Evolutionary conservation across 2,888 invertebrate genomes (phyloP).

Genomic region (Copidosoma aretas): DNA sequence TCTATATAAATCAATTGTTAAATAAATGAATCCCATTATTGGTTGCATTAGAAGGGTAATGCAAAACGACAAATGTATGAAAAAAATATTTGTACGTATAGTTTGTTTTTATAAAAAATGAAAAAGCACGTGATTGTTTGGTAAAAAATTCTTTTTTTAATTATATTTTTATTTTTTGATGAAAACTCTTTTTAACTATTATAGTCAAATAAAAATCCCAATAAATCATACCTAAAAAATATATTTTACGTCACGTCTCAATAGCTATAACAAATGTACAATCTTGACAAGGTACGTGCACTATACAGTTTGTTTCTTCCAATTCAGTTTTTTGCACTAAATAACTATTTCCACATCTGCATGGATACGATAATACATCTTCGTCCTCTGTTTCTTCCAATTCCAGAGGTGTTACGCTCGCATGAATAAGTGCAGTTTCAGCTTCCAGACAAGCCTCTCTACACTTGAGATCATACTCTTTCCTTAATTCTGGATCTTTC

Average conservation of each 20-base stretch:
- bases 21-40: too few species aligned
- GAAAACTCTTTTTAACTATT: too few species aligned
- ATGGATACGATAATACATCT: constrained; percentile 65
- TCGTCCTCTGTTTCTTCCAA: constrained; percentile 62
- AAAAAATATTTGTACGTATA: too few species aligned
- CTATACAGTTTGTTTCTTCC: constrained; percentile 48
- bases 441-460: constrained; percentile 67
- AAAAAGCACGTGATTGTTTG: too few species aligned
- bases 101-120: too few species aligned
- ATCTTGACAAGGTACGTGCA: constrained; percentile 69
- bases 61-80: not conserved
- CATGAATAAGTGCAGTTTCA: constrained; percentile 69
- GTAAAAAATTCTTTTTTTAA: too few species aligned
- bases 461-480: constrained; percentile 71
- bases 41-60: constrained; percentile 1
- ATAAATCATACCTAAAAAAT: not conserved
- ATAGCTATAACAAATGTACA: constrained; percentile 76
- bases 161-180: too few species aligned
- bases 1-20: too few species aligned
- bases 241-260: constrained; percentile 52
- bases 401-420: constrained; percentile 65
- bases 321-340: constrained; percentile 61
- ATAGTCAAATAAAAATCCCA: too few species aligned
- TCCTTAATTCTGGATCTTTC: constrained; percentile 68
- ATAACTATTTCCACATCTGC: constrained; percentile 76